Conservation (phyloP, 2,113 vertebrate genomes). For the Anseranas semipalmata region DNA sequence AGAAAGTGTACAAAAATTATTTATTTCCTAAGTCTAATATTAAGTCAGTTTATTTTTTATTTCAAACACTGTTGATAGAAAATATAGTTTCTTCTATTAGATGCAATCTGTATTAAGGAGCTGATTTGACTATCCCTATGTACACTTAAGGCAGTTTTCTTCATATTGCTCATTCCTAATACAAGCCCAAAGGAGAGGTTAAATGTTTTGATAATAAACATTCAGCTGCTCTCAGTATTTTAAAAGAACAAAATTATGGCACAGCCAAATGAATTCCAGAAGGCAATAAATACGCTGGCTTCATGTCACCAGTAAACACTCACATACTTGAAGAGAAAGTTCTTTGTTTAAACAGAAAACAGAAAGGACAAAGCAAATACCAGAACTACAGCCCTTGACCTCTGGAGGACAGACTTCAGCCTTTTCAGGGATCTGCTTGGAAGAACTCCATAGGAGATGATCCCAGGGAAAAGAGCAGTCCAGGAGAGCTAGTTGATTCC, state of each 20-base stretch:
- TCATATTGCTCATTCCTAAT: not conserved
- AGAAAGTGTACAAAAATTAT: not conserved
- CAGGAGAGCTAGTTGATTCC: not conserved
- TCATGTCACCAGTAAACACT: not conserved
- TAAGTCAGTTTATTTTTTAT: not conserved
- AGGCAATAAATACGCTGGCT: constrained; percentile 21
- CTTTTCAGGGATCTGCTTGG: not conserved
- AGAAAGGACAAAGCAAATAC: not conserved
- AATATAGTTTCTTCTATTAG: not conserved
- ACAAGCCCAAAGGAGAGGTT: not conserved
- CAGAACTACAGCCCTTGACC: not conserved
- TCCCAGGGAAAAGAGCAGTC: not conserved
- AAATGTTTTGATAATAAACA: constrained; percentile 3
- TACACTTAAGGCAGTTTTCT: not conserved
- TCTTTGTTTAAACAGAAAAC: not conserved
- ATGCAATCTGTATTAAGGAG: not conserved
- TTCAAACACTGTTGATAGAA: not conserved
- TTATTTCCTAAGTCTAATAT: not conserved
- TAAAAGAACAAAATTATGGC: not conserved
- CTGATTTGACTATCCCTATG: not conserved
- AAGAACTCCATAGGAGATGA: not conserved
- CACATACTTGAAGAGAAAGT: not conserved
- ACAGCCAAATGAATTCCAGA: constrained; percentile 24
- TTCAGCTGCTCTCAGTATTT: not conserved
- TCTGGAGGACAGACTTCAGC: not conserved